Evolutionary conservation across 2,113 vertebrate genomes (phyloP), one percentile per base, ranked within the genome.

Genomic region (Vidua chalybeata): DNA sequence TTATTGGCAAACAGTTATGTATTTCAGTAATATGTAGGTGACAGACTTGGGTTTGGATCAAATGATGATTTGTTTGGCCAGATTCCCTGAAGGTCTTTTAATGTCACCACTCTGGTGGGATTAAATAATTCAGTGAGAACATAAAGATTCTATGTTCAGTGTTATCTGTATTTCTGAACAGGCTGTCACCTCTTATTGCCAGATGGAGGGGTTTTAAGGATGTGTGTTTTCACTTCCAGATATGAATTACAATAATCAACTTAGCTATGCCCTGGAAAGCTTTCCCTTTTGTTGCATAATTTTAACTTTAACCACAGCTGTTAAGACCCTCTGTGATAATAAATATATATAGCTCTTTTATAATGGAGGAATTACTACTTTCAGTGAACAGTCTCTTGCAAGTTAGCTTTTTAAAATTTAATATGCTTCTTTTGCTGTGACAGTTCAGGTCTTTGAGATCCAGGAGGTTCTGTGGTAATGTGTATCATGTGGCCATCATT

Each of bases 291-390:
- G 58, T 94, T 96, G 78, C 43, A 26, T 93, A 77, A 83, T 90
- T 93, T 93, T 84, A 80, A 88, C 90, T 96, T 96, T 71, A 39
- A 86, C 51, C 56, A 37, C 45, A 81, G 68, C 79, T 86, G 64
- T 93, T 92, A 94, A 85, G 63, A 59, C 84, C 71, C 75, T 96
- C 82, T 80, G 84, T 86, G 94, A 81, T 94, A 93, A 93, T 94
- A 94, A 89, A 92, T 84, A 68, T 43, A 91, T 72, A 35, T 51
- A 59, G 37, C 19, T 88, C 46, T 80, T 14, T 54, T 48, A 52
- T 66, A 93, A 77, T 77, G 48, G 33, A 86, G 27, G 75, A 94
- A 96, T 91, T 93, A 33, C 75, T 88, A 16, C 55, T 90, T 96
- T 67, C 31, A 66, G 35, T 69, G 30, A 89, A 35, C 71, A 76